These are phyloP conservation scores for Babylonia areolata DNA, from an alignment of 1,140 invertebrate genomes.

Conservation along the genomic window DNA sequence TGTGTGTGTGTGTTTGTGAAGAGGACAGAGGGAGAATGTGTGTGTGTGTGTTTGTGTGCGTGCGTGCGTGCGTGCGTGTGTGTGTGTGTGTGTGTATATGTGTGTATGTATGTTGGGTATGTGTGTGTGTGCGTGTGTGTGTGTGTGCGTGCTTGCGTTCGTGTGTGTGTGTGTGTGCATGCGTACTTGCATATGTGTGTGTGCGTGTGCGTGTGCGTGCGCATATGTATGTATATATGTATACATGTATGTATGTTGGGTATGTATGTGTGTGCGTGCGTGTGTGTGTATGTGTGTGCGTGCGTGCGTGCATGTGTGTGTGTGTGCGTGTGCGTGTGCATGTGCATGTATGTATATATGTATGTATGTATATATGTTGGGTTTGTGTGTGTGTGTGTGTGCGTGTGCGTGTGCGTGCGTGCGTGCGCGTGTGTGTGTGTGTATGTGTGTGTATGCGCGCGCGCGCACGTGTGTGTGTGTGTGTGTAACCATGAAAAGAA, in stretches of 20 bases:
- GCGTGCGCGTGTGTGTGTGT: background rate
- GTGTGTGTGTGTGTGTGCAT: too few species aligned
- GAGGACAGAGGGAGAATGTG: background rate
- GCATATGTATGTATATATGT: background rate
- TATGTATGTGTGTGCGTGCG: background rate
- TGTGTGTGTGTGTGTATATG: background rate
- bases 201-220: background rate
- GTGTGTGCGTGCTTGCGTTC: too few species aligned
- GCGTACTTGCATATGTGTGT: too few species aligned
- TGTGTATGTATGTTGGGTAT: too few species aligned
- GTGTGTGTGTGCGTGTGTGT: too few species aligned
- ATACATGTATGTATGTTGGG: background rate
- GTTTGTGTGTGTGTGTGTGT: background rate
- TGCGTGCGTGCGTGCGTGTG: constrained; percentile 5
- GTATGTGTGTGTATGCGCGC: background rate
- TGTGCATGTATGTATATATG: background rate
- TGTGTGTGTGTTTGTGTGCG: constrained; percentile 30
- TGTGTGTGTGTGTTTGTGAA: background rate
- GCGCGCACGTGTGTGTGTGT: background rate
- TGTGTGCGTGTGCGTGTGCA: background rate
- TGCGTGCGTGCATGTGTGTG: constrained; percentile 2
- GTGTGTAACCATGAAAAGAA: too few species aligned
- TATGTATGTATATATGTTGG: background rate
- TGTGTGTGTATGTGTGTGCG: background rate
- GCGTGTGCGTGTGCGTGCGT: background rate